Evolutionary conservation across 37 sponge, comb jelly and placozoan genomes (phyloP), one percentile per base, ranked within the genome.

Genomic region (Hormiphora californensis): DNA sequence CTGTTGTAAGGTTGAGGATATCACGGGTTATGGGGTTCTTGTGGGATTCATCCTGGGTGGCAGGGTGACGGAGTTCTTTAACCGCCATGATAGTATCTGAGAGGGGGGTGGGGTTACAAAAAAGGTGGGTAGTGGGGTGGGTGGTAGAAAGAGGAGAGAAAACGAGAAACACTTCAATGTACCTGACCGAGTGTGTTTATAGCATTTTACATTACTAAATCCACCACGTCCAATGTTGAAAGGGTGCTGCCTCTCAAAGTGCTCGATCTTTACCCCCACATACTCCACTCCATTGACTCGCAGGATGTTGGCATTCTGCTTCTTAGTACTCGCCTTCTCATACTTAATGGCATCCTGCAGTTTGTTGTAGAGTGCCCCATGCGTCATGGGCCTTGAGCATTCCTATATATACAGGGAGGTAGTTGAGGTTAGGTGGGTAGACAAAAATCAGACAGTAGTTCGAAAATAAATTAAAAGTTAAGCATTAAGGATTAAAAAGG

Each of bases 41-140:
- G 1, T 27, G 21, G 32, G 35, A 25, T 3, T 43, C 28, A 4
- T 73, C 81, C 19, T 73, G 21, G 8, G 38, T 23, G 40, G 40
- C 46, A 7, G 46, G 46, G 1, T 43, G 21, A 8, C 81, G 12
- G 21, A 28, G 40, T 33, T 21, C 43, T 28, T 73, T 73, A 0
- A 73, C 46, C 19, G 81, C 81, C 81, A 73, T 73, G 44, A 73
- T 17, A 41, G 81, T 73, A 19, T 41, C 81, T 73, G 81, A 11
- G 35, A 65, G 28, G 32, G 35, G n/a, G 27, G 3, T 28, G 27
- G 27, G 61, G 27, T 19, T 19, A 12, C n/a, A 19, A 21, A 57
- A 57, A n/a, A n/a, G n/a, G n/a, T n/a, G n/a, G n/a, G n/a, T n/a
- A n/a, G n/a, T n/a, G n/a, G n/a, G n/a, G n/a, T n/a, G n/a, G n/a